phyloP scores from a whole-genome alignment of 2,113 vertebrate genomes.

The Ornithorhynchus anatinus region DNA sequence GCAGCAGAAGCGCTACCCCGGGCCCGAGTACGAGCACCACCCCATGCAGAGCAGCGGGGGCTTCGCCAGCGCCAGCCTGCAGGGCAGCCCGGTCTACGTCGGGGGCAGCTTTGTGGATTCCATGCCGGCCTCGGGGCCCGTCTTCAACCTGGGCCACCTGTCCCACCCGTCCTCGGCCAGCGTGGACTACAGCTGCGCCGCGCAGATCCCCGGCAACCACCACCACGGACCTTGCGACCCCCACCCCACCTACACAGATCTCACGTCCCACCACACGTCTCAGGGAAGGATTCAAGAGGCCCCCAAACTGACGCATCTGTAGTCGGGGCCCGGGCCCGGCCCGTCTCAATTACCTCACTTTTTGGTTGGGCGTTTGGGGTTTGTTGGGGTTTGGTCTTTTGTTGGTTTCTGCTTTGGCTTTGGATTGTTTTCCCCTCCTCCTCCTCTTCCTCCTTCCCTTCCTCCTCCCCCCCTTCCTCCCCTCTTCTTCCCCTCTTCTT shows the following conservation, averaged over 20 bases:
- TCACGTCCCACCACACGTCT: slow-evolving; percentile 97
- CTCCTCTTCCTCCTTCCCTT: slow-evolving; percentile 73
- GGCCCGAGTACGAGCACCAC: slow-evolving; percentile 94
- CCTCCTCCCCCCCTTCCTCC: neutral
- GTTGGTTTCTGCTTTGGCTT: slow-evolving; percentile 59
- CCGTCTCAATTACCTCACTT: slow-evolving; percentile 95
- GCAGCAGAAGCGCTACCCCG: slow-evolving; percentile 96
- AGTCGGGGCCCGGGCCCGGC: slow-evolving; percentile 74
- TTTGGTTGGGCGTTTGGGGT: slow-evolving; percentile 47
- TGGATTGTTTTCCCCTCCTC: slow-evolving; percentile 49
- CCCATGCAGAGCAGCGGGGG: slow-evolving; percentile 91
- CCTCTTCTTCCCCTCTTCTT: no score
- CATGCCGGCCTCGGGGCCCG: slow-evolving; percentile 97
- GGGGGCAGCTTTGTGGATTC: slow-evolving; percentile 99
- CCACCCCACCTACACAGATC: slow-evolving; percentile 99
- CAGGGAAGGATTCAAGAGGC: slow-evolving; percentile 99
- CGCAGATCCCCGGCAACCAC: slow-evolving; percentile 97
- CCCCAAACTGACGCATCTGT: slow-evolving; percentile 99
- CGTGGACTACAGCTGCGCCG: slow-evolving; percentile 99
- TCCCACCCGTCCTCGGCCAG: slow-evolving; percentile 98
- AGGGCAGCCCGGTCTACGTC: slow-evolving; percentile 98
- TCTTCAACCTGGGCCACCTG: slow-evolving; percentile 98
- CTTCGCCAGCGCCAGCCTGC: slow-evolving; percentile 93
- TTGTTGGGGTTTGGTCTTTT: slow-evolving; percentile 50
- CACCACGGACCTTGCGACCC: slow-evolving; percentile 99